Conservation (phyloP, 2,797 vertebrate species). For the Tokudaia tokunoshimensis region DNA sequence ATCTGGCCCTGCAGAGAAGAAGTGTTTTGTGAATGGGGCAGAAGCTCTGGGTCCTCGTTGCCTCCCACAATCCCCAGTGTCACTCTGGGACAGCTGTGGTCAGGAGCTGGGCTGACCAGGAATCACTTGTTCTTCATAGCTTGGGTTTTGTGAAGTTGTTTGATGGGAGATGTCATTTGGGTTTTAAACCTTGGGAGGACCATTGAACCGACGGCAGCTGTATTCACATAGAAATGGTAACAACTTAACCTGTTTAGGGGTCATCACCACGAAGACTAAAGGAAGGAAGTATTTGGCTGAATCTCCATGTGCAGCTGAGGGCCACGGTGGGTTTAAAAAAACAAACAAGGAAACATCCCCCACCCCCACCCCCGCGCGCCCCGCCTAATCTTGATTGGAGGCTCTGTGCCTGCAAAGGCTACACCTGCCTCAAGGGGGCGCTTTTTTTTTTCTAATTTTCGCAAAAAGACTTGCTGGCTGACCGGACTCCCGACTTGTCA, state of each 20-base stretch:
- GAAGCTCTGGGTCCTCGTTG: not conserved
- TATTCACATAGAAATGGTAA: not conserved
- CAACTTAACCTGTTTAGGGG: not conserved
- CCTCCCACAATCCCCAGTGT: not conserved
- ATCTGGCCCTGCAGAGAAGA: not conserved
- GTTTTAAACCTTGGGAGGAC: not conserved
- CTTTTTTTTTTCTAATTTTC: constrained; percentile 17
- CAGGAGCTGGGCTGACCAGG: not conserved
- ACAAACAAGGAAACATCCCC: too few species aligned
- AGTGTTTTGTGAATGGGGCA: not conserved
- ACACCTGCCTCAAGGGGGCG: not conserved
- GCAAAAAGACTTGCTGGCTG: not conserved
- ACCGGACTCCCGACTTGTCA: accelerated
- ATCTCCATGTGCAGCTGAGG: too few species aligned
- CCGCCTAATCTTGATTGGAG: not conserved
- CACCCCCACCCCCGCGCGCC: too few species aligned
- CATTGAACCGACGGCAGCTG: not conserved
- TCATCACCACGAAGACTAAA: not conserved
- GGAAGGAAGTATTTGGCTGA: not conserved
- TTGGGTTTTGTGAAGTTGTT: not conserved
- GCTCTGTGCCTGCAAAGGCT: not conserved
- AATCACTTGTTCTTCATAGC: not conserved
- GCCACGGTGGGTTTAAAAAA: not conserved
- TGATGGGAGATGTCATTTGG: not conserved
- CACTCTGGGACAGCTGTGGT: not conserved